These are phyloP conservation scores for Scaeva pyrastri DNA, from an alignment of 2,888 invertebrate species.

Conservation along the genomic window DNA sequence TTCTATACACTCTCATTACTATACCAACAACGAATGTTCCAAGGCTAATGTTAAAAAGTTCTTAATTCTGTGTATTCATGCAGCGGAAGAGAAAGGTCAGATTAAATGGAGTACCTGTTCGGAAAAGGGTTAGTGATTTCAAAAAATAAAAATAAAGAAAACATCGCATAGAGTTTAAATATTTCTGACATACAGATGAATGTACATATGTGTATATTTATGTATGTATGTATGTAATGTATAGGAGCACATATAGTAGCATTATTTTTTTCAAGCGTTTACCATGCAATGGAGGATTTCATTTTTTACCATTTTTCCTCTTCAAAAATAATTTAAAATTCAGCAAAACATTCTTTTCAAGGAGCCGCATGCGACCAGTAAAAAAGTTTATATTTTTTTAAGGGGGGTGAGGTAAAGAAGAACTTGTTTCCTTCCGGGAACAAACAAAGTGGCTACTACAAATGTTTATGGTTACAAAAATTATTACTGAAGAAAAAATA, in stretches of 20 bases:
- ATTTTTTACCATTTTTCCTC: constrained; percentile 35
- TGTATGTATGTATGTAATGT: no score
- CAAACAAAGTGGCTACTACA: constrained; percentile 50
- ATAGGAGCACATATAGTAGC: not conserved
- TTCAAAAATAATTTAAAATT: constrained; percentile 52
- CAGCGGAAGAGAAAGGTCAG: constrained; percentile 18
- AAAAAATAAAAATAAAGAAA: no score
- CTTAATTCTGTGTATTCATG: constrained; percentile 15
- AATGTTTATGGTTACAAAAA: constrained; percentile 42
- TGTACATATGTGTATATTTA: no score
- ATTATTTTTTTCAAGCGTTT: constrained; percentile 14
- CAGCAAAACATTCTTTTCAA: constrained; percentile 35
- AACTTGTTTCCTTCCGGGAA: constrained; percentile 48
- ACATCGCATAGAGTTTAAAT: no score
- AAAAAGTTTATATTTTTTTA: constrained; percentile 1
- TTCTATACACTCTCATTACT: not conserved
- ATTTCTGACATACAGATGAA: no score
- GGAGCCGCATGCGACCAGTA: not conserved
- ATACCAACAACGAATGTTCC: not conserved
- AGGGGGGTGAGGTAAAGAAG: not conserved
- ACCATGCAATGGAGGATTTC: constrained; percentile 28
- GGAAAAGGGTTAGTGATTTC: constrained; percentile 46
- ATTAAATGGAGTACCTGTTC: constrained; percentile 13
- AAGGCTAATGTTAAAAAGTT: not conserved
- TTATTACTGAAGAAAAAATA: not conserved